Percentiles rank a stretch among this genome's conserved stretches.
phyloP scores from a whole-genome alignment of 2,888 invertebrate species.

The Halictus ligatus region DNA sequence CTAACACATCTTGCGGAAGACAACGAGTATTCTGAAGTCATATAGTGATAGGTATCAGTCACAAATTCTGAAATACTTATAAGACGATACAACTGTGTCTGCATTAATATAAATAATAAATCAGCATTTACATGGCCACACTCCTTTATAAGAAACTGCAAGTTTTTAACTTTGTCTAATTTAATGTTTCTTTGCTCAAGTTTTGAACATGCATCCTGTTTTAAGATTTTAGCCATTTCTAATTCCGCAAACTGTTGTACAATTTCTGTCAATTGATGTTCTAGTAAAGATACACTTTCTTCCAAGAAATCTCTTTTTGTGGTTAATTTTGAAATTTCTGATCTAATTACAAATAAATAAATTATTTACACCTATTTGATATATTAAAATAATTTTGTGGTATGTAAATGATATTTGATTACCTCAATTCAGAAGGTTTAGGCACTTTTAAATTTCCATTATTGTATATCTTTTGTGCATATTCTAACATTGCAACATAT shows the following conservation, averaged over 20 bases:
- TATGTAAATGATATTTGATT: conserved; percentile 21
- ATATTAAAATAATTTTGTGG: neutral
- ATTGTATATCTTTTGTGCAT: conserved; percentile 62
- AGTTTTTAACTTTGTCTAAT: conserved; percentile 73
- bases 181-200: conserved; percentile 70
- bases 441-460: conserved; percentile 61
- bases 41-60: conserved; percentile 76
- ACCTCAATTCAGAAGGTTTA: conserved; percentile 45
- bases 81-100: conserved; percentile 75
- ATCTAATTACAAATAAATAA: conserved; percentile 66
- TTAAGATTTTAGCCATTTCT: conserved; percentile 73
- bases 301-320: conserved; percentile 75
- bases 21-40: conserved; percentile 77
- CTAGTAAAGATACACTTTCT: conserved; percentile 74
- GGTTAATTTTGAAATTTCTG: conserved; percentile 74
- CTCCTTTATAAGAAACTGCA: conserved; percentile 74
- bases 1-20: conserved; percentile 78
- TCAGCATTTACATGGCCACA: conserved; percentile 79
- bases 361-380: neutral
- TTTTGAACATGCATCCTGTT: conserved; percentile 72
- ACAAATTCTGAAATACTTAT: conserved; percentile 77
- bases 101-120: conserved; percentile 79
- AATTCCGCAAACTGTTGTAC: conserved; percentile 72
- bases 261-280: conserved; percentile 71
- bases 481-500: conserved; percentile 54